Percentiles rank a stretch among this genome's conserved stretches.
Conservation (phyloP, 2,113 vertebrate species). For the Tautogolabrus adspersus region DNA sequence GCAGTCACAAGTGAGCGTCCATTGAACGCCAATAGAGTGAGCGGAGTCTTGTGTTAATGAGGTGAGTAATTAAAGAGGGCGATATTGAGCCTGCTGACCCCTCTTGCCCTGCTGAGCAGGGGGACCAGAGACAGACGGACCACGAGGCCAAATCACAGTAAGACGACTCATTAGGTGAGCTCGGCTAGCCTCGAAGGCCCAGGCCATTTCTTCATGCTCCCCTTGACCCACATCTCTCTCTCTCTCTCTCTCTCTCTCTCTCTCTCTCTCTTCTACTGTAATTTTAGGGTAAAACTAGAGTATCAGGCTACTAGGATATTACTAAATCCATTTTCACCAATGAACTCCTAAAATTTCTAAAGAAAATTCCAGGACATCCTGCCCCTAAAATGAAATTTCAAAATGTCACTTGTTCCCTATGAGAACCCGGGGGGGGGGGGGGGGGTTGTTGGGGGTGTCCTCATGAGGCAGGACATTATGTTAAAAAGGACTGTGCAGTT, state of each 20-base stretch:
- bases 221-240: constrained; percentile 11
- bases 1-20: constrained; percentile 36
- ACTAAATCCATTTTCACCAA: background rate
- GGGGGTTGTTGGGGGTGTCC: no score
- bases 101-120: constrained; percentile 46
- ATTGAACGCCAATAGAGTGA: constrained; percentile 47
- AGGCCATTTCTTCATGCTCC: constrained; percentile 22
- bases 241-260: constrained; percentile 6
- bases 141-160: constrained; percentile 50
- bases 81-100: constrained; percentile 73
- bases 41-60: constrained; percentile 75
- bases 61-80: constrained; percentile 78
- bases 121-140: constrained; percentile 34
- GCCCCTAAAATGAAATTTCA: no score
- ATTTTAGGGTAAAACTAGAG: background rate
- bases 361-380: no score
- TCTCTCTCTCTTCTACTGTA: constrained; percentile 12
- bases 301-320: background rate
- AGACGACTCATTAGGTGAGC: constrained; percentile 68
- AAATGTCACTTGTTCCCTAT: no score
- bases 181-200: constrained; percentile 32
- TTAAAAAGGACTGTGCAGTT: no score
- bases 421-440: no score
- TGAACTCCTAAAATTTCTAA: no score
- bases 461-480: no score